A percentile compares a stretch with the other conserved stretches of the same genome.
phyloP scores from a whole-genome alignment of 2,797 vertebrate genomes.

The Mycteria americana region DNA sequence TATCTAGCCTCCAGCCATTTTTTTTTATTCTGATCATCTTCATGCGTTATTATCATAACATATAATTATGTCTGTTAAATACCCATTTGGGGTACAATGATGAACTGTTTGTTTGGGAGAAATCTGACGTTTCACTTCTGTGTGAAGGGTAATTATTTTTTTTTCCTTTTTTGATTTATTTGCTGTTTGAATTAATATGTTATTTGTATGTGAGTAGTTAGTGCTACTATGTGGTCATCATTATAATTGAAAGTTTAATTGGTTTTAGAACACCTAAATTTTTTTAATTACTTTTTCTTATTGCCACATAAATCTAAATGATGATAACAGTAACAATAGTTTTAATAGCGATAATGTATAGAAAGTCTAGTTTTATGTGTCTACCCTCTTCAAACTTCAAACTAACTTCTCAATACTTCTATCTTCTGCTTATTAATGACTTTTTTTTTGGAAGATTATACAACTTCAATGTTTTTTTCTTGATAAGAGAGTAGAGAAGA shows the following conservation, averaged over 20 bases:
- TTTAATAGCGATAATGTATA: neutral
- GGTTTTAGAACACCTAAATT: neutral
- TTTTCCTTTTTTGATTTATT: neutral
- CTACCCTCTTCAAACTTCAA: neutral
- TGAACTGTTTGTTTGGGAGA: neutral
- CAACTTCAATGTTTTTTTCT: neutral
- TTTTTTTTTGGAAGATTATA: neutral
- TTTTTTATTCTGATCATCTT: neutral
- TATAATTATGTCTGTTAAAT: neutral
- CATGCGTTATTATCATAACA: neutral
- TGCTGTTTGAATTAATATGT: neutral
- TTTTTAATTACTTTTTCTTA: neutral
- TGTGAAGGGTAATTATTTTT: neutral
- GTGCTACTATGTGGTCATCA: neutral
- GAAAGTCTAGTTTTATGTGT: neutral
- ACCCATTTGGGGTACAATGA: neutral
- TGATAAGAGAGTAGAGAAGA: neutral
- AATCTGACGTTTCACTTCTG: neutral
- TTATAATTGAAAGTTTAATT: neutral
- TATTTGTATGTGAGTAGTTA: neutral
- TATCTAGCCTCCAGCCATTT: neutral
- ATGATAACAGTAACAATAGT: neutral
- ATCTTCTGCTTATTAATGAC: neutral
- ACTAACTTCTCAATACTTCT: neutral
- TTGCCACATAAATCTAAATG: neutral